Evolutionary conservation across 2,797 vertebrate species (phyloP), one percentile per base, ranked within the genome.

Genomic region (Spizella passerina): DNA sequence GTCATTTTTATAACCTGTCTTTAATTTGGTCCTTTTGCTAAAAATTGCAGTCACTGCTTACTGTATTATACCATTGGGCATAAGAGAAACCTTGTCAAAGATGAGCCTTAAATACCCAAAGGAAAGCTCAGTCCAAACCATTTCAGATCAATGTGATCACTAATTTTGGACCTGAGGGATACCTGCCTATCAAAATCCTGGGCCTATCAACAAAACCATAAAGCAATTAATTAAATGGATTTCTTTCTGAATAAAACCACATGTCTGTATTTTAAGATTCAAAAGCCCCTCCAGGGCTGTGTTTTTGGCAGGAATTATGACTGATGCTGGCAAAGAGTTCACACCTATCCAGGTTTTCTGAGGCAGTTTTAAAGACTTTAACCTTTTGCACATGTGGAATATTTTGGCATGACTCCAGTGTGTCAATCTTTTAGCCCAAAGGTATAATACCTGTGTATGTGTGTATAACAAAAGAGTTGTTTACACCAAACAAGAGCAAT

Each of bases 361-460:
- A 77, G 64, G 49, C 94, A 49, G 5, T 83, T 90, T 41, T 70
- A 50, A 76, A 92, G 92, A 22, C 36, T 41, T 22, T 6, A 90
- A 38, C 30, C 39, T 73, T 60, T 66, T 82, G 80, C 27, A 15
- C 46, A 6, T 34, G 46, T 71, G 64, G 50, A 61, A n/a, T 50
- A 13, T 83, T 92, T 88, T 83, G 88, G 92, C 76, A 24, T 15
- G 66, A 84, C 77, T 65, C 13, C 88, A 95, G 90, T n/a, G 21
- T 90, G 59, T 43, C 9, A 19, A 78, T 92, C 96, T 98, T 98
- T 98, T 98, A 97, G 98, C 99, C 99, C 99, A 99, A 99, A 98
- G 99, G 99, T 99, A 99, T 99, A 98, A 98, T 97, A 96, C 86
- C 95, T 93, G 96, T 97, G 92, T 97, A 93, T 97, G 97, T 97